Evolutionary conservation across 1,140 invertebrate genomes (phyloP), one percentile per base, ranked within the genome.

Genomic region (Nebria ingens): DNA sequence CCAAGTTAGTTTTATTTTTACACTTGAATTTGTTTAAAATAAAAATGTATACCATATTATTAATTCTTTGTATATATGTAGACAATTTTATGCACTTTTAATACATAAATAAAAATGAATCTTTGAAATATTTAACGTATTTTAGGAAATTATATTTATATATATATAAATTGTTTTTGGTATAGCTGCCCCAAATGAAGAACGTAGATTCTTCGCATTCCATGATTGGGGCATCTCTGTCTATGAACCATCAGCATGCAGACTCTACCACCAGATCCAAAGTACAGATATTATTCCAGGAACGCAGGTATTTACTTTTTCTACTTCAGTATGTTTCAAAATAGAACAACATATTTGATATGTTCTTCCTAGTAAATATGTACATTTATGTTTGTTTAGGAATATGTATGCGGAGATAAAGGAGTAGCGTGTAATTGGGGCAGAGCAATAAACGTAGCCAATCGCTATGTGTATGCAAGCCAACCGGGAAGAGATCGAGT

Each of bases 161-260:
- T 42, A 38, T 56, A 29, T 60, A 59, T 55, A 56, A n/a, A n/a
- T n/a, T n/a, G n/a, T n/a, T n/a, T n/a, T n/a, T n/a, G n/a, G n/a
- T n/a, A 55, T 65, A 83, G 80, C 76, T 50, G 71, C 79, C 12
- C 75, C 78, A 20, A 79, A 76, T 56, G 81, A 84, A 60, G 83
- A 84, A 60, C 69, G 79, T 19, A 74, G 81, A 57, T 88, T 89
- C 65, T 83, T 87, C 59, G 82, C 85, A 2, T 89, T 89, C 66
- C 85, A 89, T 69, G 82, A 87, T 61, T 80, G 81, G 75, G 87
- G 87, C 9, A 81, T 88, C 59, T 84, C 83, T 1, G 79, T 87
- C 1, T 88, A 88, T 69, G 84, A 88, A 53, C 85, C 86, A 1
- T 78, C 78, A n/a, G 77, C 81, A 42, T 90, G 87, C 66, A 75